These are phyloP conservation scores for Spea multiplicata DNA, from an alignment of 2,113 vertebrate species.

Conservation along the genomic window DNA sequence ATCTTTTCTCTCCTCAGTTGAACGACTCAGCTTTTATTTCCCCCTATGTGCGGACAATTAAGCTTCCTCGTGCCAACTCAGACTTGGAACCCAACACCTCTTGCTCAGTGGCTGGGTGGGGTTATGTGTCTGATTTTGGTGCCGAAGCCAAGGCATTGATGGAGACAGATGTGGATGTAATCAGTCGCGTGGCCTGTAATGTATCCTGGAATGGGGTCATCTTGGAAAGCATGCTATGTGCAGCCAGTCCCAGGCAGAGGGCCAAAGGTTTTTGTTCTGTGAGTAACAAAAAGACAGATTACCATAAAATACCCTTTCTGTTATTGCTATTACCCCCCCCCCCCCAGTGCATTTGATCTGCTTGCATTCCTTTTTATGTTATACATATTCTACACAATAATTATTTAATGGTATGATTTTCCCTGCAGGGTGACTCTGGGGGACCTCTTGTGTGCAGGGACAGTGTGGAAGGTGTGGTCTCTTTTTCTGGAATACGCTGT, in stretches of 20 bases:
- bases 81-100: slow-evolving; percentile 23
- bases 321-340: neutral
- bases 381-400: neutral
- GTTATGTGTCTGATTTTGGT: slow-evolving; percentile 53
- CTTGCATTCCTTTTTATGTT: too few species aligned
- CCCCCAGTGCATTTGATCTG: neutral
- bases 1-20: slow-evolving; percentile 51
- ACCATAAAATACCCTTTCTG: neutral
- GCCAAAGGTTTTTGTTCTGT: slow-evolving; percentile 62
- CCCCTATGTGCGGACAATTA: slow-evolving; percentile 47
- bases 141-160: slow-evolving; percentile 50
- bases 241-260: slow-evolving; percentile 31
- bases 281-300: slow-evolving; percentile 32
- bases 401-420: neutral
- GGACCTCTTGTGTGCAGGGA: slow-evolving; percentile 62
- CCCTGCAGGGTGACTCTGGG: slow-evolving; percentile 64
- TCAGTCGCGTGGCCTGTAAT: slow-evolving; percentile 54
- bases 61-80: fast-evolving
- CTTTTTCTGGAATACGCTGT: slow-evolving; percentile 63
- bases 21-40: slow-evolving; percentile 56
- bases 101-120: slow-evolving; percentile 63
- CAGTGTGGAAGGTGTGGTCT: slow-evolving; percentile 59
- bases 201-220: slow-evolving; percentile 58
- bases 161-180: slow-evolving; percentile 57
- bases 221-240: slow-evolving; percentile 54